Base-by-base conservation (phyloP, 37 sponge, comb jelly and placozoan genomes). In the Cladorhizidae sp. region DNA sequence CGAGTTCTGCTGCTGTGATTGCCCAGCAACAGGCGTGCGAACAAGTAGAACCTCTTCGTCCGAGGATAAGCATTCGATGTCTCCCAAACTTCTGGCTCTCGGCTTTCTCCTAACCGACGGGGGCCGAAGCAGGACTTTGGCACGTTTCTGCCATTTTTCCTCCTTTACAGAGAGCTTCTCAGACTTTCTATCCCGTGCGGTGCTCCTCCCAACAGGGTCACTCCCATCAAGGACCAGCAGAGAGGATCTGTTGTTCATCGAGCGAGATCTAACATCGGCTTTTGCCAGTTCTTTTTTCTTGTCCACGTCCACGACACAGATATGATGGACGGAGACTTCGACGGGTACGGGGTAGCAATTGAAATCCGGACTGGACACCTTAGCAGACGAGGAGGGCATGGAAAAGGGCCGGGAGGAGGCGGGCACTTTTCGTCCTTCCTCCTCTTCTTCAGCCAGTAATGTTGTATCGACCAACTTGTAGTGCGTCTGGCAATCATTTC, bases 1-100 rank as follows among this genome's bases (percentile, higher is more conserved):
- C 5, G 49, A 9, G 9, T 45, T 45, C 5, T 45, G 49, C 49
- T 45, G 49, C 5, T 45, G 5, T 5, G 49, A 45, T 45, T 45
- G 5, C 9, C 9, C 49, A 45, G 49, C 9, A 12, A n/a, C 35
- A 58, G 41, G 62, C 1, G 72, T 25, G 1, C 77, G 77, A 38
- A 76, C 62, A 37, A 76, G 29, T 36, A 76, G 36, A 23, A 76
- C 42, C 26, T 79, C 80, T 14, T 79, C 80, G 3, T 68, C 69
- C 26, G 68, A 67, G 3, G 45, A 40, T 7, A 79, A n/a, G 7
- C 67, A 32, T 7, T 79, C 69, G 57, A 79, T 32, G 33, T 67
- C 56, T 2, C 69, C 80, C 15, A 79, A 7, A 54, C 80, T 79
- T 26, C 2, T 67, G 17, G 80, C 52, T 20, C 80, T 50, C 17